A percentile compares a stretch with the other conserved stretches of the same genome.
These are phyloP conservation scores for Terrapene triunguis DNA, from an alignment of 2,113 vertebrate species.

Conservation along the genomic window DNA sequence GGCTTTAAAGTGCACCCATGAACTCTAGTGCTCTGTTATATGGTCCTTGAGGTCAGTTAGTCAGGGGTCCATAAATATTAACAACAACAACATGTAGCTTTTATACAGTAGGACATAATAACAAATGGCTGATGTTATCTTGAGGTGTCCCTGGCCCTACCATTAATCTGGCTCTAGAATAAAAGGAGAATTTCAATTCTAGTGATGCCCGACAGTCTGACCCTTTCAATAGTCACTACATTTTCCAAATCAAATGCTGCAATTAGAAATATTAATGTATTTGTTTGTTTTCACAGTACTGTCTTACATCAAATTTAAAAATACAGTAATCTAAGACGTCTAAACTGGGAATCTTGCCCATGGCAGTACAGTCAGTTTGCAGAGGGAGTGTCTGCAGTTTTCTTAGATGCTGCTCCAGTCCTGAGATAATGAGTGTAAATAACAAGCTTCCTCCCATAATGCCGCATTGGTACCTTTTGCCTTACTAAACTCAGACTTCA, in stretches of 20 bases:
- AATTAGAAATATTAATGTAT: neutral
- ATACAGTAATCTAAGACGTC: neutral
- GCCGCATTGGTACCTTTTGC: neutral
- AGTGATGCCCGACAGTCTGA: neutral
- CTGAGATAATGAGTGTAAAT: neutral
- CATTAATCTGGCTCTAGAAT: neutral
- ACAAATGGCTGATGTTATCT: neutral
- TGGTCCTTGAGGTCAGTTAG: neutral
- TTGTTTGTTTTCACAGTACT: neutral
- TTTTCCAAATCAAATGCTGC: neutral
- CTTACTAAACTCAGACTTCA: neutral
- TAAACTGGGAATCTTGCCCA: neutral
- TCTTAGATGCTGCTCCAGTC: neutral
- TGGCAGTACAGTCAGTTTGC: neutral
- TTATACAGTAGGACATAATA: neutral
- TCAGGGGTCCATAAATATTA: neutral
- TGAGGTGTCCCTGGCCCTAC: neutral
- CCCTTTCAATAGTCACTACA: neutral
- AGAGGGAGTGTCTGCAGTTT: neutral
- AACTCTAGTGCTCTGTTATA: neutral
- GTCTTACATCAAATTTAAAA: neutral
- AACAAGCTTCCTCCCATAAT: neutral
- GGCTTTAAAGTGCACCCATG: neutral
- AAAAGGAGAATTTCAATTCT: neutral
- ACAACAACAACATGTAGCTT: neutral